A percentile compares a stretch with the other conserved stretches of the same genome.
Conservation (phyloP, 2,888 invertebrate species). For the Eilema caniola region DNA sequence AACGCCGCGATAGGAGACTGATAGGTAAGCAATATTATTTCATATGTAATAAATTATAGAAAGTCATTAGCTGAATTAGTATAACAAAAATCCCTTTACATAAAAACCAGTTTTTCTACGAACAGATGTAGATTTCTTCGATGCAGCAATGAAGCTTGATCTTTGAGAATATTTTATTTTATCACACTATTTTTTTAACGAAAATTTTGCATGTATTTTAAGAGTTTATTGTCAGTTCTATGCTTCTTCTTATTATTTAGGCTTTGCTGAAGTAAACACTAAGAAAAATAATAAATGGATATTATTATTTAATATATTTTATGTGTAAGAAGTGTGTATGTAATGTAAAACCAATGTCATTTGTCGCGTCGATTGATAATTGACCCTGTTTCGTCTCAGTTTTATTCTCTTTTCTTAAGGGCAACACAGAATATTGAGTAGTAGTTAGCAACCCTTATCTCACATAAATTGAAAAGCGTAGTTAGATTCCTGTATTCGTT, state of each 20-base stretch:
- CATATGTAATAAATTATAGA: not conserved
- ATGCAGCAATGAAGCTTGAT: conserved; percentile 43
- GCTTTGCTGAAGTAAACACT: conserved; percentile 72
- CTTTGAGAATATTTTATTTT: conserved; percentile 38
- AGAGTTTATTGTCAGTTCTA: conserved; percentile 57
- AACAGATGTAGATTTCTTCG: conserved; percentile 56
- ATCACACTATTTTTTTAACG: conserved; percentile 37
- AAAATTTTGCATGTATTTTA: conserved; percentile 59
- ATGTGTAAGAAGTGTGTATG: conserved; percentile 37
- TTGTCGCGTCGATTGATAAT: conserved; percentile 72
- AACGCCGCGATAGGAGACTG: not conserved
- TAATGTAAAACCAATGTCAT: conserved; percentile 46
- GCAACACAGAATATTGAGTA: conserved; percentile 61
- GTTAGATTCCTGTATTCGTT: not conserved
- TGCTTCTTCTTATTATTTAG: conserved; percentile 84
- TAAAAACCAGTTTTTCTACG: conserved; percentile 45
- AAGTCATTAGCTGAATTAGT: not conserved
- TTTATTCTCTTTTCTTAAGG: conserved; percentile 42
- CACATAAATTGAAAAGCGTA: not conserved
- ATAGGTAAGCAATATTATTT: not conserved
- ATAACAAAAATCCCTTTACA: conserved; percentile 35
- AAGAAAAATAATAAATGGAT: conserved; percentile 40
- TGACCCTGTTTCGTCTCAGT: conserved; percentile 69
- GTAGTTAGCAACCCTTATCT: not conserved
- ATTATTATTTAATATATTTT: conserved; percentile 31